phyloP scores from a whole-genome alignment of 2,888 invertebrate species.

The Axea sp. region DNA sequence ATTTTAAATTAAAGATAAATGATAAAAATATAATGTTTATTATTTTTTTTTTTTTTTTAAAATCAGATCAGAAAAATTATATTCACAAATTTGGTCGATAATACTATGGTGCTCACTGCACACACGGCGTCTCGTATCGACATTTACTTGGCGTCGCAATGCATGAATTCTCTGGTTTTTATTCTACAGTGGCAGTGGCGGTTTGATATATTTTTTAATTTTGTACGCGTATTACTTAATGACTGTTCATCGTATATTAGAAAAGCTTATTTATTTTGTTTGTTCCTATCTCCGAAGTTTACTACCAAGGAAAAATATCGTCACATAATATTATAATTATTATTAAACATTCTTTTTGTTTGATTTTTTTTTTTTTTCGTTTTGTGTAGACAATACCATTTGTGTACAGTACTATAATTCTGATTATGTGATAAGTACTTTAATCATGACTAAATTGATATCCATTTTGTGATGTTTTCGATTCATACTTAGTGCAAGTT shows the following conservation, averaged over 20 bases:
- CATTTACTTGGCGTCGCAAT: slow-evolving; percentile 23
- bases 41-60: slow-evolving; percentile 6
- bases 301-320: slow-evolving; percentile 70
- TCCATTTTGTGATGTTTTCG: slow-evolving; percentile 37
- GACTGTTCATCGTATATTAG: slow-evolving; percentile 72
- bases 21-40: too few relatives aligned
- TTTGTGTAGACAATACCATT: slow-evolving; percentile 59
- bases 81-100: slow-evolving; percentile 14
- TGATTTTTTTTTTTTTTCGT: slow-evolving; percentile 15
- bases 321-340: slow-evolving; percentile 59
- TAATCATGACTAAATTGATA: slow-evolving; percentile 64
- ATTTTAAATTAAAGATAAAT: too few relatives aligned
- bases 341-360: slow-evolving; percentile 63
- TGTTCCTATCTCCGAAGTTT: slow-evolving; percentile 77
- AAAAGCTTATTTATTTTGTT: slow-evolving; percentile 75
- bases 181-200: slow-evolving; percentile 48
- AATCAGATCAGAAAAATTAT: slow-evolving; percentile 23
- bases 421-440: slow-evolving; percentile 76
- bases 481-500: slow-evolving; percentile 31
- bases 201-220: slow-evolving; percentile 78
- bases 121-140: slow-evolving; percentile 17
- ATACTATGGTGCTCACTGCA: slow-evolving; percentile 39
- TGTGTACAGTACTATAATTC: slow-evolving; percentile 78
- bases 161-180: slow-evolving; percentile 37
- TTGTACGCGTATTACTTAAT: slow-evolving; percentile 77